These are phyloP conservation scores for Thereva unica DNA, from an alignment of 2,888 invertebrate genomes.

Conservation along the genomic window DNA sequence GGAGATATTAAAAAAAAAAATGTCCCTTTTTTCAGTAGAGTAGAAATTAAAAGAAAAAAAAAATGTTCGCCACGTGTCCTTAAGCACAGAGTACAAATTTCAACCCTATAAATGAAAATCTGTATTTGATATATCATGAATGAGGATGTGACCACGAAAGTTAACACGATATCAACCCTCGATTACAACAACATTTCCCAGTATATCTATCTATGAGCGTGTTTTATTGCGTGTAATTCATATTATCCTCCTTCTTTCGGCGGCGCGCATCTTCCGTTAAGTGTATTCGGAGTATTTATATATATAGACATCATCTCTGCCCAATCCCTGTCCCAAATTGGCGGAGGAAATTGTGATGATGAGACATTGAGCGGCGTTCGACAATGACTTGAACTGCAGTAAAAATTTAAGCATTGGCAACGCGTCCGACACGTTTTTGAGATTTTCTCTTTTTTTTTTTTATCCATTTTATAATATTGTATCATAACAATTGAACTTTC, in stretches of 20 bases:
- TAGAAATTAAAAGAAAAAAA: no score
- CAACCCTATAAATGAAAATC: neutral
- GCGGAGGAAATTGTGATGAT: no score
- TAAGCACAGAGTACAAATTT: conserved; percentile 13
- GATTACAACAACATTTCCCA: conserved; percentile 11
- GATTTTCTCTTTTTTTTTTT: conserved; percentile 5
- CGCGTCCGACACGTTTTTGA: conserved; percentile 19
- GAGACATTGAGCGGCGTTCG: no score
- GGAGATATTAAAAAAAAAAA: no score
- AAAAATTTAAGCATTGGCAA: conserved; percentile 10
- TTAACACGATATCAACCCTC: conserved; percentile 18
- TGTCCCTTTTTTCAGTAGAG: no score
- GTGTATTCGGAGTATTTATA: no score
- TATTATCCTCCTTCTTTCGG: neutral
- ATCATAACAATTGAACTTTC: no score
- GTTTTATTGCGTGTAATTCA: conserved; percentile 5
- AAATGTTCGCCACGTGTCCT: conserved; percentile 9
- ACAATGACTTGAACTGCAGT: no score
- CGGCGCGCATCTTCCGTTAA: no score
- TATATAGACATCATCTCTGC: no score
- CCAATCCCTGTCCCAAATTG: no score
- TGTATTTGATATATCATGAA: conserved; percentile 6
- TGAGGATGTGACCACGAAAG: conserved; percentile 5
- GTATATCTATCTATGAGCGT: conserved; percentile 2
- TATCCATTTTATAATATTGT: neutral